These are phyloP conservation scores for Hippoglossus stenolepis DNA, from an alignment of 2,113 vertebrate genomes.

Conservation along the genomic window DNA sequence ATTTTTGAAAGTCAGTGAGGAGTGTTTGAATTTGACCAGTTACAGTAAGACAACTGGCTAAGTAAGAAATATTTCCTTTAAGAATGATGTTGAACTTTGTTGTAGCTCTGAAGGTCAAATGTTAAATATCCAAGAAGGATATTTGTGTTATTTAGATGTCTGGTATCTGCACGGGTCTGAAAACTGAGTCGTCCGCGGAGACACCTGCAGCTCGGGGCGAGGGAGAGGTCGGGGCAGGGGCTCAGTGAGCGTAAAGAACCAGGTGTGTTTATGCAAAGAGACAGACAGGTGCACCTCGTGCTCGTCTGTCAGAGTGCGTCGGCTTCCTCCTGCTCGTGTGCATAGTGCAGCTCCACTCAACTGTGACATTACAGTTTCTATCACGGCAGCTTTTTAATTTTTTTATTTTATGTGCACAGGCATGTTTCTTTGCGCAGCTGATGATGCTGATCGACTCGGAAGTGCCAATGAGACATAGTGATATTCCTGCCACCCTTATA, in stretches of 20 bases:
- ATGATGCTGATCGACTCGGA: conserved; percentile 55
- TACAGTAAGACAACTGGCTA: no score
- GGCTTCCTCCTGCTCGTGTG: conserved; percentile 32
- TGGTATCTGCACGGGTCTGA: neutral
- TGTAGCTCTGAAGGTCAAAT: conserved; percentile 6
- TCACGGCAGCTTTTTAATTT: conserved; percentile 56
- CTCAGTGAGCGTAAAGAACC: conserved; percentile 50
- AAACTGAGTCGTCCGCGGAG: neutral
- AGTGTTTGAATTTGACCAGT: neutral
- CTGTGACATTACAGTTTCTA: conserved; percentile 83
- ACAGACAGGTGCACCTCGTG: conserved; percentile 71
- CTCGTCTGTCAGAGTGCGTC: conserved; percentile 44
- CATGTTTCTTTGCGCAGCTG: conserved; percentile 57
- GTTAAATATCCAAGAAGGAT: conserved; percentile 11
- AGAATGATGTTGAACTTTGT: conserved; percentile 19
- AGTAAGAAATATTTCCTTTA: no score
- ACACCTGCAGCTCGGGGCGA: conserved; percentile 52
- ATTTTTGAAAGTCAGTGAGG: neutral
- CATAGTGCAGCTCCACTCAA: conserved; percentile 71
- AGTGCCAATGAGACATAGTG: conserved; percentile 67
- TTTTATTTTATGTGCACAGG: conserved; percentile 48
- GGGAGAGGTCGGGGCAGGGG: conserved; percentile 52
- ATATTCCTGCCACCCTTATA: conserved; percentile 47
- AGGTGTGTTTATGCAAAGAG: conserved; percentile 50
- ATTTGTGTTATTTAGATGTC: neutral